Evolutionary conservation across 2,888 invertebrate species (phyloP).

Genomic region (Hydropsyche betteni): DNA sequence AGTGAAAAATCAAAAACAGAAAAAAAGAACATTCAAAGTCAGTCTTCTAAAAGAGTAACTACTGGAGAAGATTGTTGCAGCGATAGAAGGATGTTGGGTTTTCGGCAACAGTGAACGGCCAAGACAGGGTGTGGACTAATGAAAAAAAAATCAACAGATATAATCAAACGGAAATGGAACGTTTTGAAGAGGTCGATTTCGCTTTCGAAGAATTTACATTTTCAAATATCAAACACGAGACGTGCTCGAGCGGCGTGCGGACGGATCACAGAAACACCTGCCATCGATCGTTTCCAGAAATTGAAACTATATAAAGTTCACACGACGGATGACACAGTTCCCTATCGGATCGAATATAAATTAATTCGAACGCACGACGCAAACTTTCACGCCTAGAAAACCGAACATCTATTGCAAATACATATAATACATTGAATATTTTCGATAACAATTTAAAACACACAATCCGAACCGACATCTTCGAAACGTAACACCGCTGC

Average conservation of each 20-base stretch:
- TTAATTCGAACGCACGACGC: no score
- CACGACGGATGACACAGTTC: no score
- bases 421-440: no score
- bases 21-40: constrained; percentile 20
- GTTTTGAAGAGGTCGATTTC: constrained; percentile 45
- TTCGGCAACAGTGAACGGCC: constrained; percentile 42
- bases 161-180: constrained; percentile 21
- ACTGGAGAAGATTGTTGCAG: constrained; percentile 33
- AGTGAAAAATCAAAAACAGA: not conserved
- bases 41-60: constrained; percentile 38
- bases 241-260: not conserved
- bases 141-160: constrained; percentile 46
- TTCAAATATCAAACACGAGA: not conserved
- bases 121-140: constrained; percentile 43
- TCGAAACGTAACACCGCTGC: constrained; percentile 66
- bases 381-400: no score
- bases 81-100: constrained; percentile 25
- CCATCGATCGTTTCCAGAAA: constrained; percentile 54
- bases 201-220: not conserved
- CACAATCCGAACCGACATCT: constrained; percentile 65
- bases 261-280: not conserved
- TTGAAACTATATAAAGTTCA: constrained; percentile 54
- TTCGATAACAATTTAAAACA: no score
- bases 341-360: no score
- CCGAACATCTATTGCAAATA: no score